These are phyloP conservation scores for Chlorops oryzae DNA, from an alignment of 1,140 invertebrate species.

Conservation along the genomic window DNA sequence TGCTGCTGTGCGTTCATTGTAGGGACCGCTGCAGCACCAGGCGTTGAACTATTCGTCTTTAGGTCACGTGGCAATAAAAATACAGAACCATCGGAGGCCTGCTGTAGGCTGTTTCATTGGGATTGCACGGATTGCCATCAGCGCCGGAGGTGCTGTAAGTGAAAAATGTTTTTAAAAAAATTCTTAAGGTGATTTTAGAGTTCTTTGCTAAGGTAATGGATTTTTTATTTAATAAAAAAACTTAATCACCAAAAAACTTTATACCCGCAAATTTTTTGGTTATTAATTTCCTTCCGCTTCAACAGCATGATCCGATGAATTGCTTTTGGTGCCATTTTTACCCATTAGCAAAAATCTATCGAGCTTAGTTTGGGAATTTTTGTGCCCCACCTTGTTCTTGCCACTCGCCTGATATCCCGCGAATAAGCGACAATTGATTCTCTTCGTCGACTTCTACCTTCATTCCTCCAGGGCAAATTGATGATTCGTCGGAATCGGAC, in stretches of 20 bases:
- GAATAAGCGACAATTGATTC: slow-evolving; percentile 85
- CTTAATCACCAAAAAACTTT: too few relatives aligned
- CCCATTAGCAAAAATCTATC: slow-evolving; percentile 87
- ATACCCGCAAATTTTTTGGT: too few relatives aligned
- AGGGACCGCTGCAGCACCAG: slow-evolving; percentile 11
- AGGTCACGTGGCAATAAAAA: slow-evolving; percentile 66
- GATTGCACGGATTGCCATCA: slow-evolving; percentile 80
- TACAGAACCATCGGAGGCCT: slow-evolving; percentile 81
- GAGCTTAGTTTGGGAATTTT: slow-evolving; percentile 94
- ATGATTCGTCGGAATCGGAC: slow-evolving; percentile 89
- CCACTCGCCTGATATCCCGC: slow-evolving; percentile 88
- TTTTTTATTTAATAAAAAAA: too few relatives aligned
- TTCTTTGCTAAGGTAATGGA: too few relatives aligned
- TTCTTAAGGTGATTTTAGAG: too few relatives aligned
- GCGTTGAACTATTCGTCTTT: slow-evolving; percentile 13
- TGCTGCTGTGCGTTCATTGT: background rate
- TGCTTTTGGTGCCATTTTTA: too few relatives aligned
- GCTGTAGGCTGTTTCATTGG: slow-evolving; percentile 76
- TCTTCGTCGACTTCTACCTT: slow-evolving; percentile 99
- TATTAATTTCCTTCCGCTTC: too few relatives aligned
- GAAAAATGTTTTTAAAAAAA: slow-evolving; percentile 27
- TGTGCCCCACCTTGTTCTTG: slow-evolving; percentile 92
- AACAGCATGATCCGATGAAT: too few relatives aligned
- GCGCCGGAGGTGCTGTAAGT: slow-evolving; percentile 73
- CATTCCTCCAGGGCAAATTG: slow-evolving; percentile 84